Conservation (phyloP, 92 coral and sea anemone genomes). For the Parazoanthus atlanticus region DNA sequence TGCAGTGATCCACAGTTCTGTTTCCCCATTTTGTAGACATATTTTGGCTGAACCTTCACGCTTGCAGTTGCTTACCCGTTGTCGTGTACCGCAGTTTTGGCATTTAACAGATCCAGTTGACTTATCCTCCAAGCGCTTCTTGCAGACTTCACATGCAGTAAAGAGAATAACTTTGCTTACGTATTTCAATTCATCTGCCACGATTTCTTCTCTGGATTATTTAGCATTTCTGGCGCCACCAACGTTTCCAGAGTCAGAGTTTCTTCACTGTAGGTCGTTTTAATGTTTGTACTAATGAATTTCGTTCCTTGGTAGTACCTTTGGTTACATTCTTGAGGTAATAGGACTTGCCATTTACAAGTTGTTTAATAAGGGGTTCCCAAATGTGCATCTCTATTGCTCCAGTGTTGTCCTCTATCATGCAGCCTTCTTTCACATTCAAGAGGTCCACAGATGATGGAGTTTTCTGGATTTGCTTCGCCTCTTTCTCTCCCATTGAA, state of each 20-base stretch:
- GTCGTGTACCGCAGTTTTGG: constrained; percentile 37
- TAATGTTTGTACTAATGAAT: constrained; percentile 16
- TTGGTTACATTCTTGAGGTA: not conserved
- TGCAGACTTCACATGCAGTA: constrained; percentile 35
- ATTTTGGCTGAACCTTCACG: constrained; percentile 26
- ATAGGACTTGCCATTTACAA: too few species aligned
- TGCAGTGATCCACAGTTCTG: constrained; percentile 36
- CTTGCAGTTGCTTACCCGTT: constrained; percentile 27
- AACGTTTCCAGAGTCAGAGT: not conserved
- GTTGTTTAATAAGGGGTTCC: too few species aligned
- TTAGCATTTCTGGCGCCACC: not conserved
- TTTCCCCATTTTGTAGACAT: constrained; percentile 11
- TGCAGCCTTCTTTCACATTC: too few species aligned
- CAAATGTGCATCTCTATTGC: too few species aligned
- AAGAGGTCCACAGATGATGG: too few species aligned
- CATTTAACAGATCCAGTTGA: constrained; percentile 17
- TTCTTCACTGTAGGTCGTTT: not conserved
- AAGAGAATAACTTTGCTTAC: constrained; percentile 27
- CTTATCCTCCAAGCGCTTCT: constrained; percentile 29
- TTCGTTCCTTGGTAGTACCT: not conserved
- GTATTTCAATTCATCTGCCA: constrained; percentile 17
- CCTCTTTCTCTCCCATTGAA: too few species aligned
- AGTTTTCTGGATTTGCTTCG: too few species aligned
- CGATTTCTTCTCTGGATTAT: constrained; percentile 11
- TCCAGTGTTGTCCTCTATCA: too few species aligned